Base-by-base conservation (phyloP, 2,113 vertebrate genomes). In the Lophotis ruficrista region DNA sequence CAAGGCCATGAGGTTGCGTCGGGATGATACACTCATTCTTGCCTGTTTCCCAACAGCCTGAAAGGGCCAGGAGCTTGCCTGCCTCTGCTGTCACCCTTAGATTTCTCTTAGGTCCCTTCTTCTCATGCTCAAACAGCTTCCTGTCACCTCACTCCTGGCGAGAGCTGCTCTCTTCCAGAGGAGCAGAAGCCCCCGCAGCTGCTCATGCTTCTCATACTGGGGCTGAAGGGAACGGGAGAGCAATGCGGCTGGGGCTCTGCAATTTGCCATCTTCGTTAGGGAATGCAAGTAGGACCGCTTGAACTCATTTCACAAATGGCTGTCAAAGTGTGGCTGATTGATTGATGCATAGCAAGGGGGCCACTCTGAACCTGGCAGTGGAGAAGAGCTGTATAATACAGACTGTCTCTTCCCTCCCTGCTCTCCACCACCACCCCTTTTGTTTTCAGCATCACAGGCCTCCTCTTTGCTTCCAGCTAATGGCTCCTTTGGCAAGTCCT, bases 361-460 rank as follows among this genome's bases (percentile, higher is more conserved):
- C 83, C 71, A 71, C 66, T 72, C 56, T 50, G 28, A 58, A 27
- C 38, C 60, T 11, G 43, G 53, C 58, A 33, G 30, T 1, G 1
- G 61, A 73, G 80, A 95, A 79, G 48, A 95, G 75, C 81, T 87
- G 51, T 18, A 14, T 68, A 84, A 50, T 53, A 64, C 62, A 72
- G 53, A 58, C 31, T 4, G 0, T 65, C 43, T 78, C 84, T 90
- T 87, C 76, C 66, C 35, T 77, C 84, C 14, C 58, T 45, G 35
- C 62, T 83, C 73, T 93, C 85, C 41, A 54, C 31, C 48, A 56
- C 18, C 1, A 2, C 5, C 10, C 38, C 61, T 64, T 93, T 88
- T 90, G 85, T 92, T 88, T 94, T 87, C 83, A 92, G 73, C 47
- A 68, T 81, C 72, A 43, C 65, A 68, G 72, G 72, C 62, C 79